These are phyloP conservation scores for Acanthosepion pharaonis DNA, from an alignment of 2,888 invertebrate genomes.

Conservation along the genomic window DNA sequence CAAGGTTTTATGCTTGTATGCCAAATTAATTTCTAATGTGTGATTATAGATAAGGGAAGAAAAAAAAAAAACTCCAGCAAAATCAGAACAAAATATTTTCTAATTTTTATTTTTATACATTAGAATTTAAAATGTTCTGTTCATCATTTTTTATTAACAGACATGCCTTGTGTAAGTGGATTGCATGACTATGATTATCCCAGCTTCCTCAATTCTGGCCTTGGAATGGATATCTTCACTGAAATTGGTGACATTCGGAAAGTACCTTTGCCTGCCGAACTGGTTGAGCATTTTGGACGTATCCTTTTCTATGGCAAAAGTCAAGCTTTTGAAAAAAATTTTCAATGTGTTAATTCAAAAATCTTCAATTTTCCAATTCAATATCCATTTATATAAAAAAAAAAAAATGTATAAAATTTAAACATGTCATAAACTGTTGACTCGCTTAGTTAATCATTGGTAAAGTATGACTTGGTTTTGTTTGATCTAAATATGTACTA, in stretches of 20 bases:
- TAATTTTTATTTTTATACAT: neutral
- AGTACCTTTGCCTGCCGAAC: conserved; percentile 92
- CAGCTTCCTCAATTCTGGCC: conserved; percentile 81
- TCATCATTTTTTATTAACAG: conserved; percentile 59
- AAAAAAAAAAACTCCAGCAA: neutral
- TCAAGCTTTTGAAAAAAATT: no score
- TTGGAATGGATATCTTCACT: conserved; percentile 81
- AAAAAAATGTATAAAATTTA: no score
- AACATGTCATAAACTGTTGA: no score
- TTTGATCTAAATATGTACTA: no score
- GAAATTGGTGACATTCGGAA: conserved; percentile 86
- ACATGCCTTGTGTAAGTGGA: conserved; percentile 90
- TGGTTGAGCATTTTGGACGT: conserved; percentile 96
- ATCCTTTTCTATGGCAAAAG: conserved; percentile 73
- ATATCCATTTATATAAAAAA: no score
- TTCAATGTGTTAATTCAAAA: no score
- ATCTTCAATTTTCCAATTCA: no score
- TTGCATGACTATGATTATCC: conserved; percentile 93
- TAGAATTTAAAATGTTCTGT: neutral
- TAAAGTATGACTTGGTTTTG: no score
- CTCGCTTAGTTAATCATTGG: no score
- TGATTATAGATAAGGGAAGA: neutral
- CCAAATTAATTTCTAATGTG: neutral
- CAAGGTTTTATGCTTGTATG: neutral
- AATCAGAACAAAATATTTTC: neutral